Conservation (phyloP, 2,797 vertebrate genomes). For the Sebastes hopkinsi region DNA sequence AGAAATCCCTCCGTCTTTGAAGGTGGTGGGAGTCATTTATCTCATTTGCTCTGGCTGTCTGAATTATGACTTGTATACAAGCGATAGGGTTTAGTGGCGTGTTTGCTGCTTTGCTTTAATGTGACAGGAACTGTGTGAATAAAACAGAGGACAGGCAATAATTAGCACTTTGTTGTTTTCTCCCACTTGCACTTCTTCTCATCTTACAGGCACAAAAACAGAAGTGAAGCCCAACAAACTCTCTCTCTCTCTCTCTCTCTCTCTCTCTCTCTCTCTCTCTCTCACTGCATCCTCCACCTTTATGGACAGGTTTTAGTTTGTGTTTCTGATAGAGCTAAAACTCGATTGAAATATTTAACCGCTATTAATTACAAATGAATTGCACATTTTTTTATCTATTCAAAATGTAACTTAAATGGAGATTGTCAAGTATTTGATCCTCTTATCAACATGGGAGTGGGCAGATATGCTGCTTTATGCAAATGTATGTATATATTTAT, state of each 20-base stretch:
- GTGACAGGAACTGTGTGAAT: slow-evolving; percentile 30
- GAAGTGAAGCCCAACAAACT: not conserved
- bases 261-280: not conserved
- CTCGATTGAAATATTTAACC: too few species aligned
- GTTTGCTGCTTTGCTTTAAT: slow-evolving; percentile 37
- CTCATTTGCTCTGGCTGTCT: slow-evolving; percentile 62
- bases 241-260: not conserved
- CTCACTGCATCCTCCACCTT: not conserved
- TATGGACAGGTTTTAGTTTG: not conserved
- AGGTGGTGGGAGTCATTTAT: slow-evolving; percentile 63
- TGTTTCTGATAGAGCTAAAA: not conserved
- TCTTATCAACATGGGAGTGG: too few species aligned
- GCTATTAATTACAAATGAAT: too few species aligned
- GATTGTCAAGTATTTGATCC: too few species aligned
- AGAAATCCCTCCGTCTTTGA: slow-evolving; percentile 66
- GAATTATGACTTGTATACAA: slow-evolving; percentile 53
- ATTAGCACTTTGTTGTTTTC: slow-evolving; percentile 25
- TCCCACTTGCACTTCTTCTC: not conserved
- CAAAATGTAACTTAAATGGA: too few species aligned
- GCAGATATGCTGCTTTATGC: too few species aligned
- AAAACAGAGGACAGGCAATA: slow-evolving; percentile 29
- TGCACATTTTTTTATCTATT: too few species aligned
- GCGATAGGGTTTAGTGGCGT: slow-evolving; percentile 27
- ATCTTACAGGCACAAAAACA: not conserved
- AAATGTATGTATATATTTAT: too few species aligned